Evolutionary conservation across 2,888 invertebrate species (phyloP).

Genomic region (Polymixis lichenea): DNA sequence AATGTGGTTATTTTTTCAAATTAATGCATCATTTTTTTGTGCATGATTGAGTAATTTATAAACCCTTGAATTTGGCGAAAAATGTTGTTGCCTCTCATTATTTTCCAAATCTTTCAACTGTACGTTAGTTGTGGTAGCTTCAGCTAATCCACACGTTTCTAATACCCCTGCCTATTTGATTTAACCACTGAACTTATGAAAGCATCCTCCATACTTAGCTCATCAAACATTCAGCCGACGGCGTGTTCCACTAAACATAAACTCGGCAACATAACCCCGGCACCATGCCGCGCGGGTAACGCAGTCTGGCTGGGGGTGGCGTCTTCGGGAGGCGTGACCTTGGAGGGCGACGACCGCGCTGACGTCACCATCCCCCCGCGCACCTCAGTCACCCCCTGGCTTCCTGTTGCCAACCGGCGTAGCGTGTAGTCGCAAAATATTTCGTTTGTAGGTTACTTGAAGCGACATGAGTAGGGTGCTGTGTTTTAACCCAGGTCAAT

Average conservation of each 20-base stretch:
- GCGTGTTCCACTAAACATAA: slow-evolving; percentile 35
- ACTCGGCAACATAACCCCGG: slow-evolving; percentile 35
- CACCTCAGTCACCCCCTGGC: slow-evolving; percentile 44
- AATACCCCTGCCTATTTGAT: background rate
- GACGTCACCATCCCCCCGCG: slow-evolving; percentile 71
- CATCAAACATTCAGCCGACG: slow-evolving; percentile 39
- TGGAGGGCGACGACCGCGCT: slow-evolving; percentile 76
- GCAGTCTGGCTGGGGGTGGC: slow-evolving; percentile 63
- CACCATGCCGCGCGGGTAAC: slow-evolving; percentile 61
- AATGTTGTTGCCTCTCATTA: background rate
- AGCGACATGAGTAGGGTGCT: slow-evolving; percentile 46
- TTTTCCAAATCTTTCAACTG: background rate
- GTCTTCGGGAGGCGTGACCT: slow-evolving; percentile 74
- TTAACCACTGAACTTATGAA: slow-evolving; percentile 26
- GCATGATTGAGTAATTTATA: background rate
- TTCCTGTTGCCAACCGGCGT: slow-evolving; percentile 73
- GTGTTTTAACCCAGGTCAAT: slow-evolving; percentile 41
- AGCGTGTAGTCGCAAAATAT: slow-evolving; percentile 64
- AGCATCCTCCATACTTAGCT: slow-evolving; percentile 17
- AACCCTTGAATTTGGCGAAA: background rate
- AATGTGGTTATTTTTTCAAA: background rate
- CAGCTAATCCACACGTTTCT: background rate
- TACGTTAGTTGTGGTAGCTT: background rate
- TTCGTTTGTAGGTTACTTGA: slow-evolving; percentile 64
- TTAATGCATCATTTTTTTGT: background rate